phyloP scores from a whole-genome alignment of 2,888 invertebrate genomes.

The Agrilus cyanescens region DNA sequence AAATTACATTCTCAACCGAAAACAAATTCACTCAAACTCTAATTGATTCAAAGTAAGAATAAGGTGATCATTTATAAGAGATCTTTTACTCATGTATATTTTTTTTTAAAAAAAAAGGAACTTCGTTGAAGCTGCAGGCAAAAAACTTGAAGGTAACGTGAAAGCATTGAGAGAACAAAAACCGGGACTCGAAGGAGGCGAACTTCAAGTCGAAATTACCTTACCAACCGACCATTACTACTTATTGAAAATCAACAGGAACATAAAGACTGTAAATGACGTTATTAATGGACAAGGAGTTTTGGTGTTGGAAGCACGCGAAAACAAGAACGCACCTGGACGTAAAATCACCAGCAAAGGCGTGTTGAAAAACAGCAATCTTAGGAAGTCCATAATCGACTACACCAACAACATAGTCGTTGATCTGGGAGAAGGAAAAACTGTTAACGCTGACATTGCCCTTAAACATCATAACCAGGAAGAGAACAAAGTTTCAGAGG shows the following conservation, averaged over 20 bases:
- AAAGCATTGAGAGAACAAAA: slow-evolving; percentile 25
- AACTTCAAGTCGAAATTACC: slow-evolving; percentile 38
- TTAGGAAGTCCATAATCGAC: slow-evolving; percentile 33
- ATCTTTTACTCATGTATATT: slow-evolving; percentile 3
- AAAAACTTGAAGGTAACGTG: slow-evolving; percentile 29
- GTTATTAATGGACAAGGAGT: slow-evolving; percentile 23
- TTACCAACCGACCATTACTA: slow-evolving; percentile 40
- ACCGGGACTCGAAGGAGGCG: slow-evolving; percentile 34
- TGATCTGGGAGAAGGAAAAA: slow-evolving; percentile 38
- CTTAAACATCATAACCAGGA: slow-evolving; percentile 32
- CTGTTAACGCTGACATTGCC: slow-evolving; percentile 30
- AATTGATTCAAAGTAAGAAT: slow-evolving; percentile 50
- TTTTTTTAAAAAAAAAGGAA: slow-evolving; percentile 38
- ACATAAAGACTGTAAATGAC: slow-evolving; percentile 21
- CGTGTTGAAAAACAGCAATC: slow-evolving; percentile 34
- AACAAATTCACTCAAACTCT: slow-evolving; percentile 41
- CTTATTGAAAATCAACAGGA: slow-evolving; percentile 32
- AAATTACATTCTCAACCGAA: slow-evolving; percentile 51
- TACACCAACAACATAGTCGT: slow-evolving; percentile 31
- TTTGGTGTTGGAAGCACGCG: slow-evolving; percentile 29
- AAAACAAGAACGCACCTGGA: slow-evolving; percentile 34
- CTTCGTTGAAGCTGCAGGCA: slow-evolving; percentile 35
- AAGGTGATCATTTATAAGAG: slow-evolving; percentile 2
- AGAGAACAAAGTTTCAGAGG: slow-evolving; percentile 21
- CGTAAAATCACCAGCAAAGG: slow-evolving; percentile 33